phyloP scores from a whole-genome alignment of 2,113 vertebrate genomes.

The Turdus rufiventris region DNA sequence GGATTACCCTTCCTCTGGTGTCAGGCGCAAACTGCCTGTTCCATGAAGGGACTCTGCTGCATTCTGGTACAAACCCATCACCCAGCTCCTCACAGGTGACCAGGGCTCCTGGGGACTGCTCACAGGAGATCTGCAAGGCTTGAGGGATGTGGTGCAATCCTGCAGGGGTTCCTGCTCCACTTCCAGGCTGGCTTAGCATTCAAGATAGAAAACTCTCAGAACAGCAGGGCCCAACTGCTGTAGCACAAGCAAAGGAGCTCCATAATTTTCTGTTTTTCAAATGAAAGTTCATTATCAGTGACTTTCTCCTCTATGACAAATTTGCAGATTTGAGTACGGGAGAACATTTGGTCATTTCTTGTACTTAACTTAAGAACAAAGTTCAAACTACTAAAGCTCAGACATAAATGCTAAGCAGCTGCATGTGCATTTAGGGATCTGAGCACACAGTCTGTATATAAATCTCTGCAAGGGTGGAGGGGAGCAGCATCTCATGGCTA shows the following conservation, averaged over 20 bases:
- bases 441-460: neutral
- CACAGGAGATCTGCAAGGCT: neutral
- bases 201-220: neutral
- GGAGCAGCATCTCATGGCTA: neutral
- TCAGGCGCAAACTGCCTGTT: neutral
- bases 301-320: neutral
- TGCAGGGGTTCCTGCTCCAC: neutral
- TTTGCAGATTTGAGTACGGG: neutral
- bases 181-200: neutral
- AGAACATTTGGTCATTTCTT: neutral
- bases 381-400: neutral
- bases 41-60: neutral
- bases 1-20: neutral
- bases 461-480: neutral
- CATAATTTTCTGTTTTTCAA: neutral
- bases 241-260: neutral
- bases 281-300: neutral
- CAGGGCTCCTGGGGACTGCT: neutral
- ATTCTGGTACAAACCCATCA: neutral
- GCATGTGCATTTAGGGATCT: neutral
- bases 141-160: fast-evolving
- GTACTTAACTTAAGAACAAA: neutral
- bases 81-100: neutral
- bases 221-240: fast-evolving
- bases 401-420: neutral